phyloP scores from a whole-genome alignment of 2,113 vertebrate species.

The Mustelus asterias region DNA sequence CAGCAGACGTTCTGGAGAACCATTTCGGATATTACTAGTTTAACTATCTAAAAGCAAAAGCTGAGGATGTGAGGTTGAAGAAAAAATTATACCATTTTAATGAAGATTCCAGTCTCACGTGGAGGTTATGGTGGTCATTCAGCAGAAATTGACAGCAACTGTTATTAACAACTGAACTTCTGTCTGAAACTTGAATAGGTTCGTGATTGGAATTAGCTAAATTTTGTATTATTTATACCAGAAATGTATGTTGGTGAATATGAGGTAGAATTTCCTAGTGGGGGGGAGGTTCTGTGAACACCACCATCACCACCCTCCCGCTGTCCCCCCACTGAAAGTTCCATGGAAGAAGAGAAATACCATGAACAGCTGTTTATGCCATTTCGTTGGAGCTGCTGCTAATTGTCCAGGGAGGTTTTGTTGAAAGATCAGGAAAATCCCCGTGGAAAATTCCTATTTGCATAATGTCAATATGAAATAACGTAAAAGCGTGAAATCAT shows the following conservation, averaged over 20 bases:
- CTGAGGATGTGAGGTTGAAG: neutral
- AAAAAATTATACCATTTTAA: neutral
- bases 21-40: neutral
- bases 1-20: neutral
- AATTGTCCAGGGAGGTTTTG: neutral
- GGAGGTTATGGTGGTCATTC: neutral
- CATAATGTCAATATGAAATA: neutral
- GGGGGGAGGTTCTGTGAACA: neutral
- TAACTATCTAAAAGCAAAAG: neutral
- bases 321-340: neutral
- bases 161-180: neutral
- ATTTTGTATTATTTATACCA: neutral
- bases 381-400: neutral
- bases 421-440: neutral
- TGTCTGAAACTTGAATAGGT: neutral
- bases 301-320: too few species aligned
- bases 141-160: neutral
- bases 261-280: neutral
- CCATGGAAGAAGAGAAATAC: neutral
- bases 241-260: neutral
- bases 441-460: neutral
- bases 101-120: too few species aligned
- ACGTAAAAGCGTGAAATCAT: neutral
- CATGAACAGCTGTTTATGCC: neutral
- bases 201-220: neutral